phyloP scores from a whole-genome alignment of 2,888 invertebrate species.

The Trypoxylon attenuatum region DNA sequence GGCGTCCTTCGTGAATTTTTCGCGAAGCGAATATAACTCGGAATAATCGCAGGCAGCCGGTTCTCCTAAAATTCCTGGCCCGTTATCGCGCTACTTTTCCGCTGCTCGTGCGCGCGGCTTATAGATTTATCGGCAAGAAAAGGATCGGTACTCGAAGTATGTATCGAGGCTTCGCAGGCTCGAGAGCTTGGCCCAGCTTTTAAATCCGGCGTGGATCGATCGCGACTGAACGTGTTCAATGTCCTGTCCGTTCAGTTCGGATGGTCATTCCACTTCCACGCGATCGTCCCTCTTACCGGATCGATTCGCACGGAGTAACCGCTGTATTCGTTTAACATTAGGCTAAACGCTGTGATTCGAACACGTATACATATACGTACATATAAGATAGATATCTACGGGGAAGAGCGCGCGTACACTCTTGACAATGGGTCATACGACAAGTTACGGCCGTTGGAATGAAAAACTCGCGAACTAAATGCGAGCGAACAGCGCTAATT shows the following conservation, averaged over 20 bases:
- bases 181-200: not conserved
- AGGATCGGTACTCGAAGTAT: too few species aligned
- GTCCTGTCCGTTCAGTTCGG: not conserved
- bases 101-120: too few species aligned
- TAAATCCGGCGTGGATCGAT: not conserved
- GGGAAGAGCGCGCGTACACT: not conserved
- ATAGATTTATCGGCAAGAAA: too few species aligned
- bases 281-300: not conserved
- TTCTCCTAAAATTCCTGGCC: too few species aligned
- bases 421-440: slow-evolving; percentile 3
- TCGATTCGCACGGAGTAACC: not conserved
- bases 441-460: slow-evolving; percentile 37
- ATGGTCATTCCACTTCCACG: not conserved
- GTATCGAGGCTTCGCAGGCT: not conserved
- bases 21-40: too few species aligned
- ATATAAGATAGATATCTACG: not conserved
- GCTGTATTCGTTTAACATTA: not conserved
- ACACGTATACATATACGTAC: not conserved
- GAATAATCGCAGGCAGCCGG: too few species aligned
- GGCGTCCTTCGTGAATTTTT: too few species aligned
- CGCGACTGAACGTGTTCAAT: not conserved
- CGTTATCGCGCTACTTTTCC: too few species aligned
- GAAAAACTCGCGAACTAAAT: slow-evolving; percentile 32
- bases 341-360: not conserved
- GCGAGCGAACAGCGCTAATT: slow-evolving; percentile 26